Evolutionary conservation across 30 jellyfish, hydroid and myxozoan species (phyloP).

Genomic region (Catostylus mosaicus): DNA sequence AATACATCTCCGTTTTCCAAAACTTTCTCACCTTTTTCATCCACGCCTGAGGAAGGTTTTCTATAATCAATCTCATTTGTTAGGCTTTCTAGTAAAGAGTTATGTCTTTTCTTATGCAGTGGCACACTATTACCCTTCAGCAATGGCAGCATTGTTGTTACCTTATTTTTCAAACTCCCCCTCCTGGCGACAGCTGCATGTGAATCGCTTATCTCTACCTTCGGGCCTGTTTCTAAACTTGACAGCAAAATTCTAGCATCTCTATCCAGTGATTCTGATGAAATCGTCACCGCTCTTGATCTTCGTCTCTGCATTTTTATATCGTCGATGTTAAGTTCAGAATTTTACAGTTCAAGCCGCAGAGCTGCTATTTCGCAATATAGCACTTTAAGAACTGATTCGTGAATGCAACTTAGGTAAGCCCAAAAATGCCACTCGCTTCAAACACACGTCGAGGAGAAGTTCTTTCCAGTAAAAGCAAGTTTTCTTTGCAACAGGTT

Average conservation of each 20-base stretch:
- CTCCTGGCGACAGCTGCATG: not conserved
- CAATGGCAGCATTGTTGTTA: not conserved
- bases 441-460: too few species aligned
- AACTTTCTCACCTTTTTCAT: not conserved
- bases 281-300: not conserved
- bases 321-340: not conserved
- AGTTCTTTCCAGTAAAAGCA: too few species aligned
- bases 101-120: not conserved
- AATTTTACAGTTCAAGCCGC: not conserved
- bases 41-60: not conserved
- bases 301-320: not conserved
- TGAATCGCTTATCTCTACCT: constrained; percentile 15
- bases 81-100: not conserved
- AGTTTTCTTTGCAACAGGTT: too few species aligned
- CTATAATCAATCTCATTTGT: not conserved
- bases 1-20: not conserved
- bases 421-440: too few species aligned
- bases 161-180: not conserved
- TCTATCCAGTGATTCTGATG: not conserved
- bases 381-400: too few species aligned
- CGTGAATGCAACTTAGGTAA: too few species aligned
- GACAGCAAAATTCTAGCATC: not conserved
- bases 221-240: not conserved
- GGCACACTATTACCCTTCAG: not conserved
- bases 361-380: not conserved